Evolutionary conservation across 92 coral and sea anemone genomes (phyloP).

Genomic region (Montipora capitata): DNA sequence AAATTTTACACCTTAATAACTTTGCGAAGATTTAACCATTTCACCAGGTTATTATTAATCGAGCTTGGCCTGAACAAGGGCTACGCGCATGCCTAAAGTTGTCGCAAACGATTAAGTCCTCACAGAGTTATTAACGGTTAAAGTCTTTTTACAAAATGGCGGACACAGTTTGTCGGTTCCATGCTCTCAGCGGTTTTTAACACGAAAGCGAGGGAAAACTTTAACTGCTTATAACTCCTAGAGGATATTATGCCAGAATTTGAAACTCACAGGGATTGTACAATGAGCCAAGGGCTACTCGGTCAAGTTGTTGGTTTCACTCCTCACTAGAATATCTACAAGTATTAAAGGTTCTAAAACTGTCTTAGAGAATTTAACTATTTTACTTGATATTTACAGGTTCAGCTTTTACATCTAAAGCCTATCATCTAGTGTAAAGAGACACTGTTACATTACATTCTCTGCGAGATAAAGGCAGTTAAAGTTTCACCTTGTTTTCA

Average conservation of each 20-base stretch:
- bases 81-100: background rate
- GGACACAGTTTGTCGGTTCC: background rate
- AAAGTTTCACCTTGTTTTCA: constrained; percentile 17
- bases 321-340: no score
- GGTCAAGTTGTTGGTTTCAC: no score
- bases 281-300: no score
- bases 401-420: background rate
- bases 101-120: background rate
- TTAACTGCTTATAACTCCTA: background rate
- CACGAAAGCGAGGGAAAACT: background rate
- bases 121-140: constrained; percentile 2
- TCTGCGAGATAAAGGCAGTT: constrained; percentile 25
- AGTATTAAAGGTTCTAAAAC: no score
- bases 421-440: background rate
- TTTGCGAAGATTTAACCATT: background rate
- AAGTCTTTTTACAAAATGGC: background rate
- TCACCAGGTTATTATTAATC: background rate
- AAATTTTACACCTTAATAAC: background rate
- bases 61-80: background rate
- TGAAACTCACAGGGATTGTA: no score
- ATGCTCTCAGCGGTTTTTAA: background rate
- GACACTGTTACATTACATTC: background rate
- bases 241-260: background rate
- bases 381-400: background rate
- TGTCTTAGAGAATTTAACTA: background rate